Percentiles rank a stretch among this genome's conserved stretches.
Evolutionary conservation across 2,888 invertebrate species (phyloP).

Genomic region (Pandemis cinnamomeana): DNA sequence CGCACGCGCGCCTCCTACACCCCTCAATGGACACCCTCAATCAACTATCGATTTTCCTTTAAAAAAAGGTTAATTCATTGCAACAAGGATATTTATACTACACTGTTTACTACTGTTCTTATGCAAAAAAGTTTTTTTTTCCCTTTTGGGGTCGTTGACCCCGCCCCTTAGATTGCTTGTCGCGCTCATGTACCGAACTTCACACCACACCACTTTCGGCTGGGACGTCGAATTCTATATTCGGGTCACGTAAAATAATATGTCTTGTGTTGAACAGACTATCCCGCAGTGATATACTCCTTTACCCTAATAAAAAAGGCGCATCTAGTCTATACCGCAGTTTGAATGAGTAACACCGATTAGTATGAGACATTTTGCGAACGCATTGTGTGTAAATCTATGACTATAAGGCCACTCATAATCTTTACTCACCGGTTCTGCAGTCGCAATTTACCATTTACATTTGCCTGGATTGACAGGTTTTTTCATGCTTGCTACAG

Average conservation of each 20-base stretch:
- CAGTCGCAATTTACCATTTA: no score
- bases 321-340: background rate
- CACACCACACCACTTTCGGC: background rate
- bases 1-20: conserved; percentile 59
- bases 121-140: conserved; percentile 2
- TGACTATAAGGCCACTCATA: background rate
- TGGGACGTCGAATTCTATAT: background rate
- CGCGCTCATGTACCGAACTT: background rate
- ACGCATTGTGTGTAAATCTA: background rate
- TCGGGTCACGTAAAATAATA: conserved; percentile 6
- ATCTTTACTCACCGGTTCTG: background rate
- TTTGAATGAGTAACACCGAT: background rate
- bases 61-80: conserved; percentile 63
- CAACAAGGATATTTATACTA: conserved; percentile 46
- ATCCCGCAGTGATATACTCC: background rate
- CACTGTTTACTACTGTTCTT: conserved; percentile 41
- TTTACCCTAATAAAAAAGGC: background rate
- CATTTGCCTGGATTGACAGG: no score
- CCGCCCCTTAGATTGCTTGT: background rate
- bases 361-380: background rate
- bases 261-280: background rate
- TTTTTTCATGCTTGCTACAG: no score
- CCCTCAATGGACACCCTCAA: conserved; percentile 80
- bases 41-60: conserved; percentile 79
- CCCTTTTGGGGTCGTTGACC: background rate